Conservation (phyloP, 1,140 invertebrate species). For the Helicoverpa armigera region DNA sequence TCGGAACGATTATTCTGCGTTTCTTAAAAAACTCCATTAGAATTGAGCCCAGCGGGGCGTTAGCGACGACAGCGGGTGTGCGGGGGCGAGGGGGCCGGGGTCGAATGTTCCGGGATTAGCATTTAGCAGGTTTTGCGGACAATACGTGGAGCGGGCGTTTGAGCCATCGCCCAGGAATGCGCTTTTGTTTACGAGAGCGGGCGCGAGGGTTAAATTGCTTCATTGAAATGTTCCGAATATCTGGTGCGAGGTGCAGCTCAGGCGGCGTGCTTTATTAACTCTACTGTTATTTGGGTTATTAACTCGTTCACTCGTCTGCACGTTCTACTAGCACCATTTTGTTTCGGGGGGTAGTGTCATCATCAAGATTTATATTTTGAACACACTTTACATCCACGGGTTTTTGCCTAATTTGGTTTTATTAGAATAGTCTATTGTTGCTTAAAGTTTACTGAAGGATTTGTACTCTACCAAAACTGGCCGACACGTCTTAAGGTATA, state of each 20-base stretch:
- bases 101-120: slow-evolving; percentile 53
- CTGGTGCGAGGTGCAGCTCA: not conserved
- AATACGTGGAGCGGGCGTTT: slow-evolving; percentile 22
- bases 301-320: not conserved
- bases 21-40: slow-evolving; percentile 77
- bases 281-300: slow-evolving; percentile 33
- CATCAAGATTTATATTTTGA: too few relatives aligned
- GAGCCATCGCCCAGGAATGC: slow-evolving; percentile 24
- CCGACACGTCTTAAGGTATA: too few relatives aligned
- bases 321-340: not conserved
- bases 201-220: slow-evolving; percentile 46
- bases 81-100: slow-evolving; percentile 45
- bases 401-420: too few relatives aligned
- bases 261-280: slow-evolving; percentile 25
- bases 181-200: slow-evolving; percentile 43
- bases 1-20: slow-evolving; percentile 64
- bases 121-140: slow-evolving; percentile 54
- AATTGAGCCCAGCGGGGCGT: slow-evolving; percentile 54
- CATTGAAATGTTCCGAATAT: slow-evolving; percentile 45
- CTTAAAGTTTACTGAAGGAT: too few relatives aligned
- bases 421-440: too few relatives aligned
- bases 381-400: too few relatives aligned
- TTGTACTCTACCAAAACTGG: too few relatives aligned
- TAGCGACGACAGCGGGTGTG: slow-evolving; percentile 31
- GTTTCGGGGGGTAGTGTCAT: not conserved